phyloP scores from a whole-genome alignment of 2,113 vertebrate genomes.

The Stercorarius parasiticus region DNA sequence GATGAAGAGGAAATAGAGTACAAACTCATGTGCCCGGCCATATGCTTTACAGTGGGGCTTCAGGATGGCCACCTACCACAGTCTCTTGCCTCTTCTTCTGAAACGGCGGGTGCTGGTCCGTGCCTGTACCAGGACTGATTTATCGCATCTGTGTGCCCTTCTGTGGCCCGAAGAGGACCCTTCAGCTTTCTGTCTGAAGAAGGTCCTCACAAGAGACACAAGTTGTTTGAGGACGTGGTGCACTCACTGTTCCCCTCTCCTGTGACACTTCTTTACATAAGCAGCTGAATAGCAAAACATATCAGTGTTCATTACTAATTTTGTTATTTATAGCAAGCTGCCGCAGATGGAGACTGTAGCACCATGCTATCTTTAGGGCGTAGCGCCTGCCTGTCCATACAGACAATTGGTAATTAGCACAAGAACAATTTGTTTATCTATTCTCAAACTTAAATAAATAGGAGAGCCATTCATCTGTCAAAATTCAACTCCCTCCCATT shows the following conservation, averaged over 20 bases:
- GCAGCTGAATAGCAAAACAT: background rate
- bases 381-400: background rate
- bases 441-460: slow-evolving; percentile 50
- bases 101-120: background rate
- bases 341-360: slow-evolving; percentile 43
- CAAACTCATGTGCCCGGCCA: background rate
- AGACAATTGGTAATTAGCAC: slow-evolving; percentile 60
- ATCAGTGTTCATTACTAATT: slow-evolving; percentile 17
- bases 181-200: background rate
- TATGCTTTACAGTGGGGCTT: background rate
- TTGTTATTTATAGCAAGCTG: slow-evolving; percentile 56
- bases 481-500: background rate
- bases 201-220: background rate
- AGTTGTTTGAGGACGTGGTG: background rate
- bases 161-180: background rate
- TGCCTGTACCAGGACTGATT: background rate
- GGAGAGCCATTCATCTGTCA: slow-evolving; percentile 3
- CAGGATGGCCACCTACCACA: background rate
- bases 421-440: slow-evolving; percentile 52
- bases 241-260: background rate
- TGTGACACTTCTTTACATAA: slow-evolving; percentile 27
- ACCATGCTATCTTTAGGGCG: slow-evolving; percentile 40
- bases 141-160: background rate
- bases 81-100: background rate
- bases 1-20: background rate